Percentiles rank a stretch among this genome's conserved stretches.
Evolutionary conservation across 1,140 invertebrate genomes (phyloP).

Genomic region (Drosophila trapezifrons): DNA sequence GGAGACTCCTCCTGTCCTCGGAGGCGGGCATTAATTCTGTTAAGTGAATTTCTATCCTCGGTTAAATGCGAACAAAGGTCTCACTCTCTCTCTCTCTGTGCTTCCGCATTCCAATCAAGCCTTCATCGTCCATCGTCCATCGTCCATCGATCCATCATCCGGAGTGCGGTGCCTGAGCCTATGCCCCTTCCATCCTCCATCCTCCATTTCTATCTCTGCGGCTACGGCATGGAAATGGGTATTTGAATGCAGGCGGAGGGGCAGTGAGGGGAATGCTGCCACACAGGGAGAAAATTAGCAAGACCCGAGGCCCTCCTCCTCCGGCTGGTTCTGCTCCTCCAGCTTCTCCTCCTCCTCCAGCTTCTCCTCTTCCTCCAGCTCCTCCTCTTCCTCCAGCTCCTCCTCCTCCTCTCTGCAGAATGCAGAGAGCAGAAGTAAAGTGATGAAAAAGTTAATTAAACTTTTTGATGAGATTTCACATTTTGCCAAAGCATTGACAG

Average conservation of each 20-base stretch:
- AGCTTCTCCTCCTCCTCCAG: neutral
- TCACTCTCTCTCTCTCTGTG: neutral
- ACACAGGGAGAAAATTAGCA: conserved; percentile 50
- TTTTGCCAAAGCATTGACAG: conserved; percentile 63
- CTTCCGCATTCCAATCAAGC: conserved; percentile 12
- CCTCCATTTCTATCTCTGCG: no score
- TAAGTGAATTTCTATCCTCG: conserved; percentile 69
- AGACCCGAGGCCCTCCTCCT: conserved; percentile 3
- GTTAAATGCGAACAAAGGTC: conserved; percentile 40
- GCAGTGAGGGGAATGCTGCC: conserved; percentile 1
- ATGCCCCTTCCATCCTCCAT: conserved; percentile 9
- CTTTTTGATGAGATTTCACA: conserved; percentile 81
- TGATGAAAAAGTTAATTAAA: conserved; percentile 83
- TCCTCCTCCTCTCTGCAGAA: conserved; percentile 18
- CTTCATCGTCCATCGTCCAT: conserved; percentile 8
- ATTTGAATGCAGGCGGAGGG: conserved; percentile 63
- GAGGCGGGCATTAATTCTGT: conserved; percentile 55
- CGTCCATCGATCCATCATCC: conserved; percentile 51
- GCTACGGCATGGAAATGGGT: conserved; percentile 43
- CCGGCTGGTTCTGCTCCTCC: neutral
- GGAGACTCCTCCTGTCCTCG: neutral
- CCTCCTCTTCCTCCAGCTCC: neutral
- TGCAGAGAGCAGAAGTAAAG: conserved; percentile 76
- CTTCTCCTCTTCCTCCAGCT: no score
- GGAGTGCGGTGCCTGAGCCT: conserved; percentile 9